Percentiles rank a stretch among this genome's conserved stretches.
Conservation (phyloP, 2,113 vertebrate species). For the Pongo pygmaeus region DNA sequence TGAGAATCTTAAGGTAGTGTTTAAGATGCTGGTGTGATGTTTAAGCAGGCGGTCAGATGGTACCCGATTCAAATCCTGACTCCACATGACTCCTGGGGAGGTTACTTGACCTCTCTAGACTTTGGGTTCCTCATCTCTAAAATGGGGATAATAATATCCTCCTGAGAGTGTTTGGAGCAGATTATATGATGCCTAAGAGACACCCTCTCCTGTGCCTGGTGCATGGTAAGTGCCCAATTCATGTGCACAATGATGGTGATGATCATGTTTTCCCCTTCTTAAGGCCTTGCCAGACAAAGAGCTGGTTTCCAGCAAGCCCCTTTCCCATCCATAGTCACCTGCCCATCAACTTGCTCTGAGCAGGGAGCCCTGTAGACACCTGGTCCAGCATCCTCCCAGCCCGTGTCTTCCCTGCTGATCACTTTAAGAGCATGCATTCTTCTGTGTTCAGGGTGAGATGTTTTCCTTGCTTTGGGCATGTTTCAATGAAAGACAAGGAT, state of each 20-base stretch:
- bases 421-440: not conserved
- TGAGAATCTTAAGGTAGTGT: not conserved
- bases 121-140: not conserved
- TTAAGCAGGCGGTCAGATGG: not conserved
- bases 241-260: rapidly evolving
- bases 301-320: not conserved
- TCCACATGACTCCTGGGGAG: not conserved
- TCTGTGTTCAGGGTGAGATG: not conserved
- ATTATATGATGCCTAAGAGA: not conserved
- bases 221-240: rapidly evolving
- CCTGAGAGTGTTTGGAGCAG: not conserved
- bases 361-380: not conserved
- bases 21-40: not conserved
- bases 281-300: not conserved
- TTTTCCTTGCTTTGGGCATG: slow-evolving; percentile 36
- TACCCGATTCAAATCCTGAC: not conserved
- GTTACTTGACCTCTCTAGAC: not conserved
- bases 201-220: rapidly evolving
- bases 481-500: slow-evolving; percentile 56
- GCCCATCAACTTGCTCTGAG: not conserved
- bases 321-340: not conserved
- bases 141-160: not conserved
- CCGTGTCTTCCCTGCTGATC: not conserved
- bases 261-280: not conserved
- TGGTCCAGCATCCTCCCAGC: not conserved